A percentile compares a stretch with the other conserved stretches of the same genome.
Evolutionary conservation across 2,888 invertebrate species (phyloP).

Genomic region (Deilephila elpenor): DNA sequence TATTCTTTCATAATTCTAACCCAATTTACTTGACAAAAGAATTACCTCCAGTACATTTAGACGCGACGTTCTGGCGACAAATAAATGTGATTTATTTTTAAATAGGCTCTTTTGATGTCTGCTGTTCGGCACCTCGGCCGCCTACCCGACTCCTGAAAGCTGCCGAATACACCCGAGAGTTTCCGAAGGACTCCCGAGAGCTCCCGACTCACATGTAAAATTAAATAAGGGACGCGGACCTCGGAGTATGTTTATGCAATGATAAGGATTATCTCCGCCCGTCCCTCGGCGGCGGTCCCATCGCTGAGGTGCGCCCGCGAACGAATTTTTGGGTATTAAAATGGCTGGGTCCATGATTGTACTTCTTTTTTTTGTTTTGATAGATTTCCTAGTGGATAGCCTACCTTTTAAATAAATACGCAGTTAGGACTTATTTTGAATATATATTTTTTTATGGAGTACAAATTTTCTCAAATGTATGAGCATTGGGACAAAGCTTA

Average conservation of each 20-base stretch:
- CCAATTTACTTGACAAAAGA: neutral
- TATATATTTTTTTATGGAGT: too few species aligned
- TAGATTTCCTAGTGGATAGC: too few species aligned
- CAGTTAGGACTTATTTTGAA: too few species aligned
- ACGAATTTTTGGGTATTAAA: too few species aligned
- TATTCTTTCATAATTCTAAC: neutral
- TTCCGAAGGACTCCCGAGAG: too few species aligned
- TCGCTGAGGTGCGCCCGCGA: too few species aligned
- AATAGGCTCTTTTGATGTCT: conserved; percentile 2
- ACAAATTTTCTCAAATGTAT: too few species aligned
- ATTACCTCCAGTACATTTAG: neutral
- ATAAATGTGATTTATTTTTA: neutral
- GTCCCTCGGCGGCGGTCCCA: neutral
- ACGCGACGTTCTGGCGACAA: neutral
- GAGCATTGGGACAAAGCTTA: too few species aligned
- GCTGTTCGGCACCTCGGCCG: neutral
- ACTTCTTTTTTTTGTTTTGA: too few species aligned
- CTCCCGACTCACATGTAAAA: neutral
- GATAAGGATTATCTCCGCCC: neutral
- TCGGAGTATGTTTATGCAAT: neutral
- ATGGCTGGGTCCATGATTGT: too few species aligned
- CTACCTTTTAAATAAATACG: too few species aligned
- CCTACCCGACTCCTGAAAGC: neutral
- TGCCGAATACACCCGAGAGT: too few species aligned
- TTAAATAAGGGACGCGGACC: neutral